Conservation (phyloP, 2,888 invertebrate genomes). For the Lamproptera curius region DNA sequence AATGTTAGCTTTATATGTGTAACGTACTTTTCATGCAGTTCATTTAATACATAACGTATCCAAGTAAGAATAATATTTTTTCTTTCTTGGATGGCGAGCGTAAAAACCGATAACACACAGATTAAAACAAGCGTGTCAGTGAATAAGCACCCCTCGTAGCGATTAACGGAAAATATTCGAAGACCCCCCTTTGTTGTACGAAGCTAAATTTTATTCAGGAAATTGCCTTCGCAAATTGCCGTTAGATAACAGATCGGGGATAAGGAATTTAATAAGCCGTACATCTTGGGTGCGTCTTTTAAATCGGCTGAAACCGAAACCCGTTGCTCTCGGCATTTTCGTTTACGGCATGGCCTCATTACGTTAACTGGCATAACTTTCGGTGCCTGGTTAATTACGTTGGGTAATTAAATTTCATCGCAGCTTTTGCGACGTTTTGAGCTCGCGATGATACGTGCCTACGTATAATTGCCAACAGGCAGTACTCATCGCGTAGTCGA, state of each 20-base stretch:
- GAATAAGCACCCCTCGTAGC: not conserved
- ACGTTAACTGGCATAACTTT: not conserved
- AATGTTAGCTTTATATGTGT: too few species aligned
- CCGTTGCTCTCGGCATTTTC: not conserved
- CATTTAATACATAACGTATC: too few species aligned
- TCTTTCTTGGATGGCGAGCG: too few species aligned
- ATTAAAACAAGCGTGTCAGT: too few species aligned
- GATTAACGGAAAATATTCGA: not conserved
- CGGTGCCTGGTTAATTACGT: not conserved
- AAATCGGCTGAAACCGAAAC: too few species aligned
- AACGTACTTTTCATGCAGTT: too few species aligned
- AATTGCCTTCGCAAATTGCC: not conserved
- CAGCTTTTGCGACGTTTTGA: not conserved
- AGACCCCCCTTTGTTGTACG: not conserved
- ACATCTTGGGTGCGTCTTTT: conserved; percentile 5
- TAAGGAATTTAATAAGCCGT: conserved; percentile 6
- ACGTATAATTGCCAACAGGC: too few species aligned
- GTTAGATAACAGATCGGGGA: not conserved
- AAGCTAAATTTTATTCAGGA: conserved; percentile 1
- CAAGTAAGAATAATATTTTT: too few species aligned
- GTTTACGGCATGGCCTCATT: not conserved
- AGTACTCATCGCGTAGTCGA: too few species aligned
- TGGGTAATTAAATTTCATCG: not conserved
- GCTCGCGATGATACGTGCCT: too few species aligned
- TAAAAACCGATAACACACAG: too few species aligned